Conservation (phyloP, 1,140 invertebrate species). For the Drosophila chauvacae region DNA sequence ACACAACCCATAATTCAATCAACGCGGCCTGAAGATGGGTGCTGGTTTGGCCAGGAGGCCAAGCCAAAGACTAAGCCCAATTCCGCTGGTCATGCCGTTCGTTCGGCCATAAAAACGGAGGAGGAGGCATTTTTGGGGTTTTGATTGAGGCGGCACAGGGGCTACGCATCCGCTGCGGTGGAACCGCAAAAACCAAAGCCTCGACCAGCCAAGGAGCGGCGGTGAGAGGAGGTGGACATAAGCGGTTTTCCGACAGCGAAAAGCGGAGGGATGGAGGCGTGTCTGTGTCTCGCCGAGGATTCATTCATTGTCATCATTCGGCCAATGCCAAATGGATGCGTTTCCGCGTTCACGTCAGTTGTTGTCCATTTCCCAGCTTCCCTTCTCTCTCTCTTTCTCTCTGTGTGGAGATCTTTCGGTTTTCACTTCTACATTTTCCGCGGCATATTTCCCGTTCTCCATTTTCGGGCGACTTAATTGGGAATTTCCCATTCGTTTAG, state of each 20-base stretch:
- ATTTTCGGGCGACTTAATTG: slow-evolving; percentile 54
- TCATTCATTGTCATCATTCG: slow-evolving; percentile 71
- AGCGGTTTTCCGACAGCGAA: slow-evolving; percentile 22
- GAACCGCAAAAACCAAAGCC: slow-evolving; percentile 83
- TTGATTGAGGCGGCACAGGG: background rate
- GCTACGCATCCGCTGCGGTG: slow-evolving; percentile 69
- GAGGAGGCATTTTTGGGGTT: slow-evolving; percentile 9
- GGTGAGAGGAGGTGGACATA: background rate
- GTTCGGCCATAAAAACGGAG: background rate
- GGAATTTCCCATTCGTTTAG: slow-evolving; percentile 68
- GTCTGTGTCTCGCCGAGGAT: slow-evolving; percentile 39
- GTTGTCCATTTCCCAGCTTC: background rate
- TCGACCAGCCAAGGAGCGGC: slow-evolving; percentile 45
- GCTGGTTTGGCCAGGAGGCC: background rate
- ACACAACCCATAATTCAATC: slow-evolving; percentile 42
- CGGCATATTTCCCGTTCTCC: background rate
- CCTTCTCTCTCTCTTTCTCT: background rate
- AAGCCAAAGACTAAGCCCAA: slow-evolving; percentile 12
- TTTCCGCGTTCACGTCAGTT: slow-evolving; percentile 30
- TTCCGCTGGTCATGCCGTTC: slow-evolving; percentile 27
- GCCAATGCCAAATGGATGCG: slow-evolving; percentile 52
- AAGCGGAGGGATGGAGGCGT: background rate
- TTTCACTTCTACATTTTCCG: slow-evolving; percentile 28
- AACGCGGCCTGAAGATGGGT: slow-evolving; percentile 4
- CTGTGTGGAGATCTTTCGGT: background rate